phyloP scores from a whole-genome alignment of 2,113 vertebrate species.

The Astatoreochromis straeleni region DNA sequence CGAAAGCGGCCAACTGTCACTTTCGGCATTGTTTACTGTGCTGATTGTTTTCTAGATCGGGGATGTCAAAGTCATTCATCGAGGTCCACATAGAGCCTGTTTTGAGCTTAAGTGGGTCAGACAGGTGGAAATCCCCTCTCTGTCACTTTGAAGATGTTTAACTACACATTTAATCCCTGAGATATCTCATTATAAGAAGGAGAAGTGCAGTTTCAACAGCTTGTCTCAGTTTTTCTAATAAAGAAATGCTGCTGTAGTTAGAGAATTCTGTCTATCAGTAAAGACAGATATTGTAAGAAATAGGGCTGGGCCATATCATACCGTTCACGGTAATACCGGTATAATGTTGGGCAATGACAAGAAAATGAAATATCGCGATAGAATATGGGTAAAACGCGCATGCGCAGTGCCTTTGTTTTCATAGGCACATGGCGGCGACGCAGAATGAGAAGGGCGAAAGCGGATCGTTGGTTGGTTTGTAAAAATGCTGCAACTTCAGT shows the following conservation, averaged over 20 bases:
- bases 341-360: not conserved
- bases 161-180: not conserved
- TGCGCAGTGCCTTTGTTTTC: accelerated
- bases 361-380: accelerated
- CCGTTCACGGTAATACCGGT: accelerated
- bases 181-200: not conserved
- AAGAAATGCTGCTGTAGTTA: not conserved
- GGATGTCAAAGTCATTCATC: not conserved
- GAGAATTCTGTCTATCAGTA: not conserved
- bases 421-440: accelerated
- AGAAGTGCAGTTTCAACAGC: not conserved
- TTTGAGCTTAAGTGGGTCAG: not conserved
- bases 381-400: accelerated
- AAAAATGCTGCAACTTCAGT: accelerated
- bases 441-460: not conserved
- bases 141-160: not conserved
- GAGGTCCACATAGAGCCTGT: not conserved
- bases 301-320: not conserved
- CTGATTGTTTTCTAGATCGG: not conserved
- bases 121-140: not conserved
- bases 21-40: not conserved
- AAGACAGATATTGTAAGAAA: not conserved
- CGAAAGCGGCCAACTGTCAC: accelerated
- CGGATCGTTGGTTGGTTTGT: accelerated
- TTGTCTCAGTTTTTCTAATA: not conserved